phyloP scores from a whole-genome alignment of 2,888 invertebrate species.

The Acanthosepion lycidas region DNA sequence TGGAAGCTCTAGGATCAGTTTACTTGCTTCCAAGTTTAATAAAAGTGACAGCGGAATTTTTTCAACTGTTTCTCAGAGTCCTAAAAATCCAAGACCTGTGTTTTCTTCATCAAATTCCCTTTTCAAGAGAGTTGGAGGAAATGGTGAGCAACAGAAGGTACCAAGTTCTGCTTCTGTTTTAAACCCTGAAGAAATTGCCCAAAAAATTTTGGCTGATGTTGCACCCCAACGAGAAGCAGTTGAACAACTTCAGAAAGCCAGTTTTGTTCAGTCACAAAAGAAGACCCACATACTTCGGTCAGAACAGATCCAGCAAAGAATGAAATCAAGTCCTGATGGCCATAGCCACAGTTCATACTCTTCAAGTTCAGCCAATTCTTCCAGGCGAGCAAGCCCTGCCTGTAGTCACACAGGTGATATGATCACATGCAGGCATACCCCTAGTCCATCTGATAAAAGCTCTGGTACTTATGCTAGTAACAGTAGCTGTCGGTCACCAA shows the following conservation, averaged over 20 bases:
- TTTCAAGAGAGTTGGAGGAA: conserved; percentile 44
- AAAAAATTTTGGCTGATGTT: conserved; percentile 67
- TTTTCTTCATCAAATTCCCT: conserved; percentile 48
- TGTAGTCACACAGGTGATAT: neutral
- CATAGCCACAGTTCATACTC: neutral
- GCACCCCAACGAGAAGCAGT: conserved; percentile 62
- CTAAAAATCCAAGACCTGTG: conserved; percentile 50
- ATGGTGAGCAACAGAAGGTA: conserved; percentile 42
- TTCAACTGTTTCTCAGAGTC: conserved; percentile 51
- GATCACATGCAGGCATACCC: neutral
- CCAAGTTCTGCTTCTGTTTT: conserved; percentile 53
- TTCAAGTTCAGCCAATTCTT: conserved; percentile 43
- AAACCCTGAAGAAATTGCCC: conserved; percentile 65
- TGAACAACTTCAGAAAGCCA: conserved; percentile 65
- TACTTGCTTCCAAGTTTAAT: conserved; percentile 49
- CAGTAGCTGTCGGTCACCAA: neutral
- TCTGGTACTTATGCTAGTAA: neutral
- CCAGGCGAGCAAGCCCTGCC: conserved; percentile 33
- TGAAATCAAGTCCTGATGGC: conserved; percentile 38
- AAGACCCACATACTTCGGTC: conserved; percentile 50
- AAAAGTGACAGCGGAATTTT: conserved; percentile 52
- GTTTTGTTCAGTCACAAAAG: conserved; percentile 60
- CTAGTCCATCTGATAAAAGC: conserved; percentile 24
- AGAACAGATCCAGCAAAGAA: conserved; percentile 34
- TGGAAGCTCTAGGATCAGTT: conserved; percentile 38